Evolutionary conservation across 2,797 vertebrate genomes (phyloP), one percentile per base, ranked within the genome.

Genomic region (Gymnocypris eckloni): DNA sequence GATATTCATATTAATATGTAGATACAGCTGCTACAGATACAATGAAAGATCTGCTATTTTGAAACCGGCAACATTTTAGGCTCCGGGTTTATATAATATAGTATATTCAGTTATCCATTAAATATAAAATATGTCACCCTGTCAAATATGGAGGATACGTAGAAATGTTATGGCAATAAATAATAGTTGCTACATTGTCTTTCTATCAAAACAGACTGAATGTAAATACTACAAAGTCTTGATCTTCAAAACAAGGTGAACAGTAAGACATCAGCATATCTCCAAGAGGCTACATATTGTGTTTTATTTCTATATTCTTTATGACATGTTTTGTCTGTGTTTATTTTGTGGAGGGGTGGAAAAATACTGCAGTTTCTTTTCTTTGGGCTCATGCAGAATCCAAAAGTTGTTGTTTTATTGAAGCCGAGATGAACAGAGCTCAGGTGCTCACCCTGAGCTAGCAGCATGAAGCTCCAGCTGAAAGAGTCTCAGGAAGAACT

Each of bases 401-500:
- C 77, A 41, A 77, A 77, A 54, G 43, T 54, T 39, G 59, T 84
- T 67, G 48, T 84, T 84, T 59, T 69, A 67, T 25, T 84, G 28
- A 69, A 52, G 59, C 45, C 43, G 59, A 69, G 45, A 75, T 61
- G 54, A 64, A 83, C 41, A 83, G 81, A 64, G 70, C 25, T 83
- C 11, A 61, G 79, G 85, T 83, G 61, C 92, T 86, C 88, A 97
- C 96, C 93, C 94, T 92, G 90, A 89, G 89, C 86, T 94, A 73
- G 95, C 90, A 82, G 94, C 93, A 72, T 94, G 93, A 9, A 98
- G 95, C 93, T 99, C 98, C 66, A 94, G 96, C 91, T 96, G 95
- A 90, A 98, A 93, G 85, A 99, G 91, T 90, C 95, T 96, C 72
- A 96, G 93, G 81, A 96, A 91, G 94, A 97, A 97, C 75, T 93